These are phyloP conservation scores for Seriola rivoliana DNA, from an alignment of 2,113 vertebrate species.

Conservation along the genomic window DNA sequence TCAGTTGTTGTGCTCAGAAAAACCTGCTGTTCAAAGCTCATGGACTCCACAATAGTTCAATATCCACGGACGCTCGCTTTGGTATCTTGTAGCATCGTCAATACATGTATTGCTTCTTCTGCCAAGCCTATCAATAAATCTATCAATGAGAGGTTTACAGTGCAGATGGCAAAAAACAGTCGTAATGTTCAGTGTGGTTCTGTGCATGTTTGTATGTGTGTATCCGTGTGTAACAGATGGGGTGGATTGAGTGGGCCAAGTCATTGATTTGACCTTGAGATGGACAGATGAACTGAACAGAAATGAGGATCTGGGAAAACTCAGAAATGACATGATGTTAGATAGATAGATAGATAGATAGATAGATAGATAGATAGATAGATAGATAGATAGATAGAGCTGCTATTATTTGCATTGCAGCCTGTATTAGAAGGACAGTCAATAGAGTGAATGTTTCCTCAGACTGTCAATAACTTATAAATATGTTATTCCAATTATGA, in stretches of 20 bases:
- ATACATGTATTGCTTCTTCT: conserved; percentile 23
- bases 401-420: no score
- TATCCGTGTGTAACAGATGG: conserved; percentile 76
- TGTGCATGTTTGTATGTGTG: background rate
- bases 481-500: no score
- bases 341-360: no score
- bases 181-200: conserved; percentile 34
- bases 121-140: conserved; percentile 69
- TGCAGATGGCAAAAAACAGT: conserved; percentile 60
- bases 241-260: conserved; percentile 50
- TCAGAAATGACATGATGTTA: background rate
- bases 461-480: no score
- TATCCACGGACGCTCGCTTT: conserved; percentile 34
- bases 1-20: conserved; percentile 9
- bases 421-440: no score
- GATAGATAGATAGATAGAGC: no score
- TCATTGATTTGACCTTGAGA: conserved; percentile 80
- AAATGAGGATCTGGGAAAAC: conserved; percentile 1
- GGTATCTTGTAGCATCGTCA: conserved; percentile 23
- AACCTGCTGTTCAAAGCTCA: conserved; percentile 43
- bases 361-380: no score
- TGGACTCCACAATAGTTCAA: conserved; percentile 37
- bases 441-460: no score
- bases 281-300: conserved; percentile 43
- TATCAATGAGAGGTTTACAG: conserved; percentile 37